phyloP scores from a whole-genome alignment of 2,797 vertebrate genomes.

The Microhierax caerulescens region DNA sequence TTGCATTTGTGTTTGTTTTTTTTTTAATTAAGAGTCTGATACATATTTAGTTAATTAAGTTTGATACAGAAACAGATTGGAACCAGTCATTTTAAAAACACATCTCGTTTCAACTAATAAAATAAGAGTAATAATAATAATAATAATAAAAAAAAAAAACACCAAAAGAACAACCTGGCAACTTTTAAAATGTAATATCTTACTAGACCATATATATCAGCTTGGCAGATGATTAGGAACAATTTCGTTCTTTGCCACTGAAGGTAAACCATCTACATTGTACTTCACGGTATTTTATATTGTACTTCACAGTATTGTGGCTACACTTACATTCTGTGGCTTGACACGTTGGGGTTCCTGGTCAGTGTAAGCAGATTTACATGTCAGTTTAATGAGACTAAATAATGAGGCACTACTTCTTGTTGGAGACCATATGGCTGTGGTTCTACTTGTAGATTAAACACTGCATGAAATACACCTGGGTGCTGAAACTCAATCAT shows the following conservation, averaged over 20 bases:
- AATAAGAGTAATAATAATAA: too few species aligned
- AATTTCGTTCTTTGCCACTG: background rate
- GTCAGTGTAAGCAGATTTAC: background rate
- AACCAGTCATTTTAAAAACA: background rate
- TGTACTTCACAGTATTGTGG: background rate
- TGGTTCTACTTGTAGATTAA: constrained; percentile 6
- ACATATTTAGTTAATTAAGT: background rate
- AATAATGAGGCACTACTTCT: background rate
- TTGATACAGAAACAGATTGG: background rate
- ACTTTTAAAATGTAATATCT: background rate
- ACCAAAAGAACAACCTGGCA: background rate
- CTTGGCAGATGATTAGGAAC: background rate
- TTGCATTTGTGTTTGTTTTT: background rate
- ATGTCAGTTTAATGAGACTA: background rate
- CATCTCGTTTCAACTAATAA: background rate
- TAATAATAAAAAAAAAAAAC: background rate
- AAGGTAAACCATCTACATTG: background rate
- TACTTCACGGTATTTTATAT: background rate
- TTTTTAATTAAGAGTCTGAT: background rate
- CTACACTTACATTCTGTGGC: background rate
- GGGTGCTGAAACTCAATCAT: background rate
- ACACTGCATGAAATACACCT: background rate
- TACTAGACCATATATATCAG: background rate
- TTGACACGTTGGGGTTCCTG: background rate
- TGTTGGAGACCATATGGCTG: constrained; percentile 5